Base-by-base conservation (phyloP, 1,140 invertebrate species). In the Hesperophylax magnus region DNA sequence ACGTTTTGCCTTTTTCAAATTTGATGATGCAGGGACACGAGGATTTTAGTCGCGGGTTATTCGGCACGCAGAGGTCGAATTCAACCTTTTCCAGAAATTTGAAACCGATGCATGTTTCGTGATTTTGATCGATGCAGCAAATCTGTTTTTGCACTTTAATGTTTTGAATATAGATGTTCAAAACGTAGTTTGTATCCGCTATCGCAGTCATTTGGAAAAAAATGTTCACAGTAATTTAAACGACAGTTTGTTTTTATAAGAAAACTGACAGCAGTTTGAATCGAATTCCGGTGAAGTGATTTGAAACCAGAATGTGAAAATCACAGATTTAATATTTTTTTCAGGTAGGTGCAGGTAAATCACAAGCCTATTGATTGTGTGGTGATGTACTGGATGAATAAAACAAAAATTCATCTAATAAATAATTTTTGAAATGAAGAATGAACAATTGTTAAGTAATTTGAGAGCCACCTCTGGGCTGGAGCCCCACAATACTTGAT, bases 61-160 rank as follows among this genome's bases (percentile, higher is more conserved):
- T 76, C 8, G 27, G n/a, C n/a, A 60, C 54, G 15, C 22, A 60
- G 1, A 76, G 9, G n/a, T 76, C 72, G 24, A 76, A 76, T 4
- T 54, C 22, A 15, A 76, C 54, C 18, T 76, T n/a, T 17, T 60
- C 54, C 7, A 76, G 27, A 14, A 60, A 76, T 60, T 58, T 60
- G 54, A 76, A 58, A 18, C 27, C 34, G 31, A 76, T n/a, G 54
- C 72, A 76, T 9, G 72, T 76, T 60, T 76, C 72, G 72, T 76
- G 72, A 9, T 76, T 76, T 15, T 60, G 54, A 27, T 76, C 72
- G 17, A 76, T 76, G 31, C 72, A 76, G 18, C 72, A 76, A 39
- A 76, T 31, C 14, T 76, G 72, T 34, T 76, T 76, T 34, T 39
- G 56, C 54, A 76, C 56, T 17, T 11, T 76, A 17, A 76, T 58